Percentiles rank a stretch among this genome's conserved stretches.
These are phyloP conservation scores for Aricia agestis DNA, from an alignment of 1,140 invertebrate genomes.

Conservation along the genomic window DNA sequence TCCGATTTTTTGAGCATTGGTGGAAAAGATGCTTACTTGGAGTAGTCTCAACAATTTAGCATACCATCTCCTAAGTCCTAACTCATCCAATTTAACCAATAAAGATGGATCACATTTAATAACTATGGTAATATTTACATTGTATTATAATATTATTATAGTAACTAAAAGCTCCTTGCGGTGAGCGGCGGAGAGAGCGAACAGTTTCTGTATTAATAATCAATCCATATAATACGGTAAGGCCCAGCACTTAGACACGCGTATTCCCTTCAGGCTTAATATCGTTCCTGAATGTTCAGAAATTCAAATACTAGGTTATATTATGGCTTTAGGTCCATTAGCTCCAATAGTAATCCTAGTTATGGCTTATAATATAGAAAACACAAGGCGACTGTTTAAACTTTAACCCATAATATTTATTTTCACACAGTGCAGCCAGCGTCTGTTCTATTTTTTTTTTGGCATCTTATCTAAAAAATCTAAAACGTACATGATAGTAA, in stretches of 20 bases:
- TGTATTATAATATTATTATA: background rate
- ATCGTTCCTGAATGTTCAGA: background rate
- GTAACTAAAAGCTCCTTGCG: slow-evolving; percentile 1
- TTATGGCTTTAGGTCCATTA: background rate
- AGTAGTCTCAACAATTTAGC: no score
- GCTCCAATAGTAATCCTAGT: background rate
- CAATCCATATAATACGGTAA: slow-evolving; percentile 1
- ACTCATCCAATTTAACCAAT: background rate
- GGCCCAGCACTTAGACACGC: background rate
- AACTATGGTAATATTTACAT: background rate
- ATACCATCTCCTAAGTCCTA: no score
- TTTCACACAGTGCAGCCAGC: no score
- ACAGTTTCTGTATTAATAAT: slow-evolving; percentile 12
- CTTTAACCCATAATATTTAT: no score
- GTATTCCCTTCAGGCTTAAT: background rate
- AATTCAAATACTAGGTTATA: background rate
- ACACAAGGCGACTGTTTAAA: background rate
- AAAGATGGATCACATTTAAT: background rate
- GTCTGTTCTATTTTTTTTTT: no score
- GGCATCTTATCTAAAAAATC: no score
- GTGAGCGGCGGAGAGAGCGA: background rate
- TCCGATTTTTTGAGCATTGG: no score
- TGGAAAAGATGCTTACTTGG: no score
- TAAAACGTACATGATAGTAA: no score
- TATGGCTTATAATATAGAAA: background rate